Percentiles rank a stretch among this genome's conserved stretches.
Evolutionary conservation across 2,113 vertebrate genomes (phyloP).

Genomic region (Suncus etruscus): DNA sequence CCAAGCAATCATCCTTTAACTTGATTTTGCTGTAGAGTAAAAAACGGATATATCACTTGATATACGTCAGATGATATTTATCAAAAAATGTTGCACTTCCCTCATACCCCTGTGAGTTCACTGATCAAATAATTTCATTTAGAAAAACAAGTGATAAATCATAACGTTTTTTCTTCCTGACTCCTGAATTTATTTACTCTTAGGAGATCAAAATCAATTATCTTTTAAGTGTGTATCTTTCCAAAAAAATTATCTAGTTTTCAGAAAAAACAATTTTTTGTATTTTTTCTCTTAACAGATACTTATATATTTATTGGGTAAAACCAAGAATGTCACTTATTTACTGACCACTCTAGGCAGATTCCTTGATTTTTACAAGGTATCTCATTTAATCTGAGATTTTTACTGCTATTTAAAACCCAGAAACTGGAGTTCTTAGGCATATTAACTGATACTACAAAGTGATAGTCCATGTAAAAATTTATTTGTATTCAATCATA

Average conservation of each 20-base stretch:
- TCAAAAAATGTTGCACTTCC: not conserved
- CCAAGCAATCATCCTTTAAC: not conserved
- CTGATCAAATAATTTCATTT: not conserved
- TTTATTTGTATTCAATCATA: not conserved
- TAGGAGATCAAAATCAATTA: not conserved
- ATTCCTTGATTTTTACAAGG: not conserved
- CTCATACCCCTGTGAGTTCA: not conserved
- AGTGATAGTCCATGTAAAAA: not conserved
- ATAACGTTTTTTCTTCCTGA: not conserved
- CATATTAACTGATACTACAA: not conserved
- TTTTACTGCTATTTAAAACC: not conserved
- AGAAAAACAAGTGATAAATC: not conserved
- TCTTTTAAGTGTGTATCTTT: conserved; percentile 4
- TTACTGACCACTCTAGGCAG: not conserved
- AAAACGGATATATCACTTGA: not conserved
- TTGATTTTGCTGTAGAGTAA: conserved; percentile 20
- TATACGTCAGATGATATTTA: conserved; percentile 16
- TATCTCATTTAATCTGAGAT: not conserved
- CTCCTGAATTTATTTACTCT: not conserved
- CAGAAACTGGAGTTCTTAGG: not conserved
- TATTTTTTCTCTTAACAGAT: not conserved
- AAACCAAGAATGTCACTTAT: not conserved
- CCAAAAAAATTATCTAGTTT: not conserved
- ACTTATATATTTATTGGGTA: not conserved
- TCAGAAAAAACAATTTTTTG: not conserved